Evolutionary conservation across 1,140 invertebrate genomes (phyloP).

Genomic region (Chlorops oryzae): DNA sequence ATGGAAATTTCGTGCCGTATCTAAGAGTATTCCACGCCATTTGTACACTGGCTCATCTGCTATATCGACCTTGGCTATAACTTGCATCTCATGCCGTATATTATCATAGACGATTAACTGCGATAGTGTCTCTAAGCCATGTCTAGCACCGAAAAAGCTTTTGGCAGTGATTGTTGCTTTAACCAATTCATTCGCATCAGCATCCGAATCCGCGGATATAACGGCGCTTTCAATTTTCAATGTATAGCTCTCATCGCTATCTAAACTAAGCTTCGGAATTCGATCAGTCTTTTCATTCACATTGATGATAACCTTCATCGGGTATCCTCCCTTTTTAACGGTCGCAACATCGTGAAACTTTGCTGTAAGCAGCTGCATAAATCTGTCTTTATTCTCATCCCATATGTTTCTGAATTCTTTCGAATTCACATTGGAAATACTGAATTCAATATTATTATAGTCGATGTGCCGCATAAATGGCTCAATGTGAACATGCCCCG

Average conservation of each 20-base stretch:
- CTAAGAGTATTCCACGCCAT: conserved; percentile 69
- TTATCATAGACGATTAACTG: conserved; percentile 72
- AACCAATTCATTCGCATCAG: conserved; percentile 43
- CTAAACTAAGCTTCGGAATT: conserved; percentile 48
- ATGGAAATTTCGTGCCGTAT: conserved; percentile 71
- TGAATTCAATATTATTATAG: conserved; percentile 34
- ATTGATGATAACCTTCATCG: conserved; percentile 36
- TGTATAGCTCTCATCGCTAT: conserved; percentile 64
- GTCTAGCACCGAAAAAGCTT: conserved; percentile 67
- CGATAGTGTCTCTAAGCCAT: conserved; percentile 70
- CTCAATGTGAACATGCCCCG: conserved; percentile 55
- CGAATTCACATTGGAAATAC: conserved; percentile 16
- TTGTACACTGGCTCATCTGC: conserved; percentile 65
- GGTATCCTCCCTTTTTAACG: conserved; percentile 29
- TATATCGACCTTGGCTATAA: conserved; percentile 57
- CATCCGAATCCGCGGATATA: conserved; percentile 43
- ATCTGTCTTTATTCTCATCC: conserved; percentile 27
- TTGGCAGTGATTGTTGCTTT: conserved; percentile 56
- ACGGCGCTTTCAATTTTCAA: too few species aligned
- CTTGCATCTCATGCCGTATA: conserved; percentile 41
- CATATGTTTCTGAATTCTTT: too few species aligned
- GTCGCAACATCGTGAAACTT: conserved; percentile 29
- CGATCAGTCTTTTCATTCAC: conserved; percentile 15
- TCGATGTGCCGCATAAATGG: conserved; percentile 57
- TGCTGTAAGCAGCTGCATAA: conserved; percentile 23